Conservation (phyloP, 1,140 invertebrate species). For the Sinella curviseta region DNA sequence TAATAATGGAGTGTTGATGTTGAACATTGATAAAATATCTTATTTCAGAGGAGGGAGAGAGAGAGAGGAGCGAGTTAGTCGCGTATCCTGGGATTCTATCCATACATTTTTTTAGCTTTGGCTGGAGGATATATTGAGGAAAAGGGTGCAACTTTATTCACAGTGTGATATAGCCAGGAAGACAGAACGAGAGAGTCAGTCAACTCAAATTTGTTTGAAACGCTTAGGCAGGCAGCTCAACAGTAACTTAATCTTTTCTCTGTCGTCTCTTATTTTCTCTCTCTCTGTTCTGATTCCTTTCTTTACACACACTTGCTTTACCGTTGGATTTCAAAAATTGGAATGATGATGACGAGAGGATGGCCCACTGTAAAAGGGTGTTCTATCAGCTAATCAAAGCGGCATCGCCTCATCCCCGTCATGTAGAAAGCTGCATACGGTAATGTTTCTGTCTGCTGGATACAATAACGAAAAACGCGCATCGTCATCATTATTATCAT, state of each 20-base stretch:
- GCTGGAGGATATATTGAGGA: no score
- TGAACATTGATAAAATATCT: conserved; percentile 11
- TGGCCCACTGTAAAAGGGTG: neutral
- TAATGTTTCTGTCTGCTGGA: no score
- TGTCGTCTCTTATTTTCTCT: neutral
- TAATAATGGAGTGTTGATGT: conserved; percentile 11
- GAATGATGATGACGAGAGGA: neutral
- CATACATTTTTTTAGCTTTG: no score
- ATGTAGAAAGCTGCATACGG: no score
- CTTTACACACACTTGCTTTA: neutral
- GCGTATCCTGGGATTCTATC: neutral
- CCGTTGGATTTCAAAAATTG: neutral
- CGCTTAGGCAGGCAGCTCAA: neutral
- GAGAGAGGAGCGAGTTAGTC: neutral
- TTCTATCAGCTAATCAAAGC: neutral
- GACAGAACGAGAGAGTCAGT: neutral
- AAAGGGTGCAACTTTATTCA: neutral
- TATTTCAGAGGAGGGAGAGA: neutral
- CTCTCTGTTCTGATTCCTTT: neutral
- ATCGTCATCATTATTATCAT: no score
- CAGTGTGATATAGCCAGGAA: neutral
- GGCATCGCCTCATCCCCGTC: no score
- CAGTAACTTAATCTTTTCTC: conserved; percentile 23
- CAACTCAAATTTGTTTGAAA: conserved; percentile 12
- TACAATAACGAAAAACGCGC: no score